Percentiles rank a stretch among this genome's conserved stretches.
These are phyloP conservation scores for Porites cylindrica DNA, from an alignment of 92 coral and sea anemone species.

Conservation along the genomic window DNA sequence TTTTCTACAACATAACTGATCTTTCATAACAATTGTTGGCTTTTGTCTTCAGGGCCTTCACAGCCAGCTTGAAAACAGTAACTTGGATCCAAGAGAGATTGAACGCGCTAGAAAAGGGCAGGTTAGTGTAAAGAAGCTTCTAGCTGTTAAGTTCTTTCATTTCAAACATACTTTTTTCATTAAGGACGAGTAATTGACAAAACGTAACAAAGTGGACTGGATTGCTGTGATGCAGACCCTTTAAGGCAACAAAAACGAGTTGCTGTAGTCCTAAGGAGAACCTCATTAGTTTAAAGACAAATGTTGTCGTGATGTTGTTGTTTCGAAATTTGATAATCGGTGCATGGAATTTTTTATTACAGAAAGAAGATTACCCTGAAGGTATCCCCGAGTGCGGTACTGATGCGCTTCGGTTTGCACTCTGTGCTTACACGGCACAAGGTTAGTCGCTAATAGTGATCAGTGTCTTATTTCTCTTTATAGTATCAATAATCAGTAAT, in stretches of 20 bases:
- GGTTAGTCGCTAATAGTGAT: slow-evolving; percentile 53
- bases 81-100: slow-evolving; percentile 89
- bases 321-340: not conserved
- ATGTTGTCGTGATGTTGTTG: no score
- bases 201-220: no score
- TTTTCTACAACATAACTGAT: not conserved
- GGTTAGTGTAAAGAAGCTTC: slow-evolving; percentile 29
- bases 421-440: slow-evolving; percentile 99
- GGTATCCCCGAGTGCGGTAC: slow-evolving; percentile 99
- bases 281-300: no score
- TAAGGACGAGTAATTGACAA: no score
- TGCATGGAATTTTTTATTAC: not conserved
- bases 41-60: slow-evolving; percentile 78
- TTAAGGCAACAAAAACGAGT: no score
- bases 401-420: slow-evolving; percentile 96
- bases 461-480: no score
- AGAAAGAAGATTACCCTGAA: slow-evolving; percentile 98
- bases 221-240: no score
- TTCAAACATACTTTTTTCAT: no score
- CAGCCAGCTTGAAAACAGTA: slow-evolving; percentile 84
- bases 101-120: slow-evolving; percentile 94
- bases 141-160: no score
- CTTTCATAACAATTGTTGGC: not conserved
- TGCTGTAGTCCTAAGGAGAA: no score
- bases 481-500: no score